Evolutionary conservation across 2,113 vertebrate genomes (phyloP), one percentile per base, ranked within the genome.

Genomic region (Nyctibius bracteatus): DNA sequence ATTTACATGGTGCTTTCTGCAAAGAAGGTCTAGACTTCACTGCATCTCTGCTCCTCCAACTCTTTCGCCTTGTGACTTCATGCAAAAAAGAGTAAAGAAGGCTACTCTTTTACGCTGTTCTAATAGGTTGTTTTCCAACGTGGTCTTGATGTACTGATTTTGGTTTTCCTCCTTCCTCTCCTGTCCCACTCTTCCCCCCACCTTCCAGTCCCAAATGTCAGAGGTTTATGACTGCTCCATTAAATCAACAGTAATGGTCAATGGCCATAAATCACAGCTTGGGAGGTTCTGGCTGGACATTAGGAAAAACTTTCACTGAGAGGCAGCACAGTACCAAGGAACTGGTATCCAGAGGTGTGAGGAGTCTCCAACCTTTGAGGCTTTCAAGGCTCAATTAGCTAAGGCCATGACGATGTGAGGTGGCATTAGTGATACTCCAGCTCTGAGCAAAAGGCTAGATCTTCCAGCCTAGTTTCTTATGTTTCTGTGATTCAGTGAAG

Each of bases 401-500:
- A 78, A 65, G 39, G 13, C 68, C 25, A 41, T 31, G 28, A 35
- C 8, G 24, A 73, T 73, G 22, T 35, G 39, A 54, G 25, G 10
- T 14, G 67, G 35, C 0, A 0, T 30, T 63, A 49, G 39, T 39
- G 52, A 27, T n/a, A 41, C 5, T 63, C 28, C 1, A 4, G 21
- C 18, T 90, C 57, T 80, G 51, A 70, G 55, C 19, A 61, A 22
- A 16, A 89, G 17, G 10, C 23, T 86, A 62, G 22, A 21, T 62
- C 6, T 28, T 90, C 33, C 52, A 65, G 33, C 8, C 25, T 41
- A 44, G 5, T 70, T 83, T 79, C 57, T 72, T 54, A 16, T 6
- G 8, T 55, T 88, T 55, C 61, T 82, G 20, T 59, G 44, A 31
- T 46, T 78, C 35, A 37, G 10, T 54, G 39, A 51, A 88, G 49